Evolutionary conservation across 2,797 vertebrate genomes (phyloP).

Genomic region (Falco rusticolus): DNA sequence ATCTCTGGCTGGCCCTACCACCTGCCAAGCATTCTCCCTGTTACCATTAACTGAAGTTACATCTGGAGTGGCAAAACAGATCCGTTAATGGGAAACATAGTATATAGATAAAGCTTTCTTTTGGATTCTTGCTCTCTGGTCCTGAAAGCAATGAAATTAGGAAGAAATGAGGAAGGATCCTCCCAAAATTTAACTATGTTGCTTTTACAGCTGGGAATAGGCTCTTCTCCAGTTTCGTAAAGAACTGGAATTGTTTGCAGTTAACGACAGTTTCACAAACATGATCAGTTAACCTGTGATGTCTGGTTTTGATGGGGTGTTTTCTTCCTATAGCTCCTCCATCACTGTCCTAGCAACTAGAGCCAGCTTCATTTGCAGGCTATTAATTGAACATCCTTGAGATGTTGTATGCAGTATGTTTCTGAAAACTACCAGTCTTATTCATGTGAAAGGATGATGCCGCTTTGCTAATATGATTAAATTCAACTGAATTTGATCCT

Average conservation of each 20-base stretch:
- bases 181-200: not conserved
- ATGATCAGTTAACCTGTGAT: not conserved
- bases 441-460: not conserved
- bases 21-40: not conserved
- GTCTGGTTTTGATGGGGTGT: not conserved
- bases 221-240: not conserved
- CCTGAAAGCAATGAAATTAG: not conserved
- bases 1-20: not conserved
- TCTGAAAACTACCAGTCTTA: not conserved
- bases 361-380: not conserved
- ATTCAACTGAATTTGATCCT: not conserved
- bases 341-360: not conserved
- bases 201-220: not conserved
- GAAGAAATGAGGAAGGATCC: not conserved
- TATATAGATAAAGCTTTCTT: rapidly evolving
- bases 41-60: not conserved
- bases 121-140: not conserved
- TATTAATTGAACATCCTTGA: not conserved
- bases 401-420: rapidly evolving
- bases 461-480: not conserved
- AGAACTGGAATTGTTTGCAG: not conserved
- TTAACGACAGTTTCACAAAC: too few species aligned
- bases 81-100: not conserved
- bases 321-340: not conserved
- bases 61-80: not conserved